phyloP scores from a whole-genome alignment of 2,888 invertebrate genomes.

The Zhuqinia jingwanae region DNA sequence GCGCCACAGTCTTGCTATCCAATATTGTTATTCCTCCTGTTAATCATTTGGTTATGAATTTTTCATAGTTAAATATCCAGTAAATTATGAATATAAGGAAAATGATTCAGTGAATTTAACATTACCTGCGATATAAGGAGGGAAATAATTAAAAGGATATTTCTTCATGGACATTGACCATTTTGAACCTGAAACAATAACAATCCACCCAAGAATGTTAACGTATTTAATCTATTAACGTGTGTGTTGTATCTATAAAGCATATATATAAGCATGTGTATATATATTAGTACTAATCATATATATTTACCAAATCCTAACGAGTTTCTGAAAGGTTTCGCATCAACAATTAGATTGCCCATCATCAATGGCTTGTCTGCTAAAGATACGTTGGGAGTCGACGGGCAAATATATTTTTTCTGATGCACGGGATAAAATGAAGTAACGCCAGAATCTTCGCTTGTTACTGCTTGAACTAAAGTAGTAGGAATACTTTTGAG shows the following conservation, averaged over 20 bases:
- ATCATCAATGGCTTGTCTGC: conserved; percentile 31
- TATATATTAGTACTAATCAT: too few relatives aligned
- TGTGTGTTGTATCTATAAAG: too few relatives aligned
- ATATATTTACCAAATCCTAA: conserved; percentile 42
- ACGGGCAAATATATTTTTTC: neutral
- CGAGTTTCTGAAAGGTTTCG: conserved; percentile 37
- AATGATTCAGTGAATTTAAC: too few relatives aligned
- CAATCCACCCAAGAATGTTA: too few relatives aligned
- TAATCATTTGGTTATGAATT: too few relatives aligned
- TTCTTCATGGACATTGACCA: conserved; percentile 50
- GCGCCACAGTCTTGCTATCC: conserved; percentile 47
- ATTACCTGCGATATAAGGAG: conserved; percentile 67
- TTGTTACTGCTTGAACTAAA: neutral
- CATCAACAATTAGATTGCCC: conserved; percentile 41
- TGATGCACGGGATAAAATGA: conserved; percentile 4
- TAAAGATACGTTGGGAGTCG: neutral
- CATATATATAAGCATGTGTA: too few relatives aligned
- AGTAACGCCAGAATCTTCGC: conserved; percentile 23
- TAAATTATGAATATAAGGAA: too few relatives aligned
- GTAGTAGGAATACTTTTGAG: conserved; percentile 8
- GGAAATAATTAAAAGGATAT: conserved; percentile 64
- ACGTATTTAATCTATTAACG: too few relatives aligned
- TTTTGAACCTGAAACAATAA: conserved; percentile 26
- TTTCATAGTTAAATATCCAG: too few relatives aligned
- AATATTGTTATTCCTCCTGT: conserved; percentile 66